Conservation (phyloP, 1,140 invertebrate genomes). For the Saccostrea cuccullata region DNA sequence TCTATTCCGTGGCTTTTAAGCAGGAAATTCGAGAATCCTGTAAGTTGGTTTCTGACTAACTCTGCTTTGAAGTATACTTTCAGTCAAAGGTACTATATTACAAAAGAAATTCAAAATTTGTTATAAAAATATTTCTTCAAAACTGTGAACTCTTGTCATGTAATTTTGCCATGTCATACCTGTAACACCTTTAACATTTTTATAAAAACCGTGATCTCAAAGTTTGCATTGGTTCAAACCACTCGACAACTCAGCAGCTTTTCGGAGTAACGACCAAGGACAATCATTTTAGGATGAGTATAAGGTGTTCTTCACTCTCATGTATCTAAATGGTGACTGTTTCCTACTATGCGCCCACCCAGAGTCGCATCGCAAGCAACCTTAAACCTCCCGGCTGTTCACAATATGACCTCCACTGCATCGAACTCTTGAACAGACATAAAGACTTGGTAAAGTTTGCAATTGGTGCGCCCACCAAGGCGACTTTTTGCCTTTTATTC, state of each 20-base stretch:
- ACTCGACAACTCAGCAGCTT: not conserved
- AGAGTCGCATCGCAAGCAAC: constrained; percentile 4
- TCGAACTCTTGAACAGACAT: not conserved
- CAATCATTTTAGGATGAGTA: not conserved
- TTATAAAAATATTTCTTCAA: not conserved
- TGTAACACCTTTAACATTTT: not conserved
- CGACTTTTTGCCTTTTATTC: constrained; percentile 30
- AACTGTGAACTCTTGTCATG: not conserved
- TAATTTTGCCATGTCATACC: not conserved
- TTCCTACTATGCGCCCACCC: not conserved
- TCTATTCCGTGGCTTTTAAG: not conserved
- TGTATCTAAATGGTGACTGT: not conserved
- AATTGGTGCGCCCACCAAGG: not conserved
- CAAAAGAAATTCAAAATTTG: not conserved
- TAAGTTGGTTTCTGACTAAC: not conserved
- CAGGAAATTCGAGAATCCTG: not conserved
- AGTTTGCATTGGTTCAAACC: not conserved
- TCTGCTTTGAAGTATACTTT: constrained; percentile 2
- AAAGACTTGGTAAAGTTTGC: not conserved
- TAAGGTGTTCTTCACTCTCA: constrained; percentile 7
- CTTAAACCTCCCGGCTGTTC: not conserved
- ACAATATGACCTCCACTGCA: not conserved
- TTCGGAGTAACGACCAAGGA: not conserved
- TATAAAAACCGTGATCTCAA: not conserved
- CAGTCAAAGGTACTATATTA: not conserved